A percentile compares a stretch with the other conserved stretches of the same genome.
phyloP scores from a whole-genome alignment of 37 sponge, comb jelly and placozoan genomes.

The Bolinopsis microptera region DNA sequence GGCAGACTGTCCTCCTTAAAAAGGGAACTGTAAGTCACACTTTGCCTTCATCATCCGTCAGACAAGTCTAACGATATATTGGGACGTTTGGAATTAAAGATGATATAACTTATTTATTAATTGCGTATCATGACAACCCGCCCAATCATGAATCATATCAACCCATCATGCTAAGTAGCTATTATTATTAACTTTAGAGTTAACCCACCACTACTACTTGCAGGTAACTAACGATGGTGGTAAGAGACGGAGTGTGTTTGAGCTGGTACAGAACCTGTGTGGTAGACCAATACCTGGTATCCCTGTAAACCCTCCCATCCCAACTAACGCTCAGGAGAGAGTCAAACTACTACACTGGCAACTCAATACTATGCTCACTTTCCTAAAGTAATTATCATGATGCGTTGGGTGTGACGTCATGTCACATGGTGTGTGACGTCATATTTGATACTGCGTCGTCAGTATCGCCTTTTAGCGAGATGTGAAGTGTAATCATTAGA shows the following conservation, averaged over 20 bases:
- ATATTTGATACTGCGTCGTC: not conserved
- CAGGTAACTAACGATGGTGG: slow-evolving; percentile 60
- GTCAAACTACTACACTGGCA: slow-evolving; percentile 74
- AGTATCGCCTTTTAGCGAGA: not conserved
- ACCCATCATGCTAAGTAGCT: too few relatives aligned
- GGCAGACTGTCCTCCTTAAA: slow-evolving; percentile 41
- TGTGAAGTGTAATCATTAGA: not conserved
- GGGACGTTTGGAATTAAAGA: too few relatives aligned
- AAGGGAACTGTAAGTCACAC: slow-evolving; percentile 59
- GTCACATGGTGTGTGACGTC: too few relatives aligned
- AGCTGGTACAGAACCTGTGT: slow-evolving; percentile 76
- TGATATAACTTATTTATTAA: too few relatives aligned
- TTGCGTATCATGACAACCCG: too few relatives aligned
- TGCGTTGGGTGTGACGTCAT: too few relatives aligned
- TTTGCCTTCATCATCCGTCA: too few relatives aligned
- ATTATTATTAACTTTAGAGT: too few relatives aligned
- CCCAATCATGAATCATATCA: too few relatives aligned
- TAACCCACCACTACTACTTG: too few relatives aligned
- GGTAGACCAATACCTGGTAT: slow-evolving; percentile 83
- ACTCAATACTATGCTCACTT: slow-evolving; percentile 69
- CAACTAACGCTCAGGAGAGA: slow-evolving; percentile 71
- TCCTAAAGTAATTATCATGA: slow-evolving; percentile 77
- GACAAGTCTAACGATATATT: too few relatives aligned
- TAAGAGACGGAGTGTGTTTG: slow-evolving; percentile 68
- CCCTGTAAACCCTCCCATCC: slow-evolving; percentile 75